Evolutionary conservation across 2,113 vertebrate genomes (phyloP).

Genomic region (Proterorhinus semilunaris): DNA sequence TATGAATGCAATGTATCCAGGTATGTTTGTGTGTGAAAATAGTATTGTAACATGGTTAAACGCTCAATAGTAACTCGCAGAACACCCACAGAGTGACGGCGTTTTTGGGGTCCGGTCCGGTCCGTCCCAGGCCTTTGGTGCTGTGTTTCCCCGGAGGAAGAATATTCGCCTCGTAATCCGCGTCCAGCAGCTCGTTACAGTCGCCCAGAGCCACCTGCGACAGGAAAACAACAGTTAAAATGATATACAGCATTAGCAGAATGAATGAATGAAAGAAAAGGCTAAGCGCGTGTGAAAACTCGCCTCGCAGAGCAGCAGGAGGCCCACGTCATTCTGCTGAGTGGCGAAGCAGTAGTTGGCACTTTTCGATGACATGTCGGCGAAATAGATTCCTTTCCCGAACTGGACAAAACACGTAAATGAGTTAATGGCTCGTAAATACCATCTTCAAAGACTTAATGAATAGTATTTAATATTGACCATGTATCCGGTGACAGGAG

Average conservation of each 20-base stretch:
- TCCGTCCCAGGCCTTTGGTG: constrained; percentile 88
- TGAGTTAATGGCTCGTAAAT: too few relatives aligned
- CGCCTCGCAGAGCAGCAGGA: constrained; percentile 87
- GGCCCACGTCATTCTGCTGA: constrained; percentile 73
- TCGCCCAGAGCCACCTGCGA: constrained; percentile 87
- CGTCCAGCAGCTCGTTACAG: constrained; percentile 80
- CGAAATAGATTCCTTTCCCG: constrained; percentile 93
- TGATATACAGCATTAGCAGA: too few relatives aligned
- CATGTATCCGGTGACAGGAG: constrained; percentile 90
- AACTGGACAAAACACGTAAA: constrained; percentile 73
- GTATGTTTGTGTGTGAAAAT: too few relatives aligned
- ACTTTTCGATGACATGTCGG: constrained; percentile 92
- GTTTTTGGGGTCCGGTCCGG: constrained; percentile 75
- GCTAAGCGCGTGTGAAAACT: constrained; percentile 1
- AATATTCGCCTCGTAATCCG: constrained; percentile 78
- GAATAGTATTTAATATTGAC: constrained; percentile 52
- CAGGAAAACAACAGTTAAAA: not conserved
- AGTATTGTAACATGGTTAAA: not conserved
- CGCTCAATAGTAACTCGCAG: not conserved
- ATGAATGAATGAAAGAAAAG: too few relatives aligned
- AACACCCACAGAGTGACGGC: constrained; percentile 77
- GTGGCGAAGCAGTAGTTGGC: constrained; percentile 90
- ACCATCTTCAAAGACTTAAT: too few relatives aligned
- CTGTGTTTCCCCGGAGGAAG: constrained; percentile 83
- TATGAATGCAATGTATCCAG: too few relatives aligned